Base-by-base conservation (phyloP, 2,113 vertebrate species). In the Plecotus auritus region DNA sequence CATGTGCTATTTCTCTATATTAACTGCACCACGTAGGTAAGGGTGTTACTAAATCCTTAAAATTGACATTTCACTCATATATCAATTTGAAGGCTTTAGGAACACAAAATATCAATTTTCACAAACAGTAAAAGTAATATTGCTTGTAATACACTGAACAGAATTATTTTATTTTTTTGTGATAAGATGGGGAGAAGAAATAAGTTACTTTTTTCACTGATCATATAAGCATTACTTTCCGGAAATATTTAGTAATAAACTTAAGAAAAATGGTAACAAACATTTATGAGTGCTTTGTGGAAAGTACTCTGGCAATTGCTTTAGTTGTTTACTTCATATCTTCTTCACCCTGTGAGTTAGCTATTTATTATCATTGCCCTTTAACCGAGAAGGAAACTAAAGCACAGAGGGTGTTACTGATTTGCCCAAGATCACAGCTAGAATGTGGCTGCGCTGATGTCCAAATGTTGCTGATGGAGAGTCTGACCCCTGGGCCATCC, bases 231-330 rank as follows among this genome's bases (percentile, higher is more conserved):
- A 85, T 88, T 74, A 67, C 37, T 66, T 88, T 64, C 32, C 69
- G 69, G 70, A 66, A 85, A 82, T 80, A 42, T 47, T 70, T 90
- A 85, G 37, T 28, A 81, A 94, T 54, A 66, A 94, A 92, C 56
- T 85, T 70, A 90, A 95, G 30, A 84, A 81, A 51, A 82, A 84
- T 32, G 6, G 22, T 40, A 91, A 54, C 18, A 90, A 90, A 91
- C 28, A 76, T 42, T 88, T 40, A 85, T 47, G 42, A 84, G 28
- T 28, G 64, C 51, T 56, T 18, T 67, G 69, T 49, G 45, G 40
- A 82, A 59, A 37, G 20, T 4, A 67, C 35, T 73, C 40, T 26
- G 28, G 17, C 88, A 35, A 73, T 2, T 69, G 28, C 35, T 76
- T 76, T 18, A 45, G 2, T 0, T 45, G 56, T 59, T 73, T 26